Evolutionary conservation across 30 jellyfish, hydroid and myxozoan genomes (phyloP).

Genomic region (Morbakka virulenta): DNA sequence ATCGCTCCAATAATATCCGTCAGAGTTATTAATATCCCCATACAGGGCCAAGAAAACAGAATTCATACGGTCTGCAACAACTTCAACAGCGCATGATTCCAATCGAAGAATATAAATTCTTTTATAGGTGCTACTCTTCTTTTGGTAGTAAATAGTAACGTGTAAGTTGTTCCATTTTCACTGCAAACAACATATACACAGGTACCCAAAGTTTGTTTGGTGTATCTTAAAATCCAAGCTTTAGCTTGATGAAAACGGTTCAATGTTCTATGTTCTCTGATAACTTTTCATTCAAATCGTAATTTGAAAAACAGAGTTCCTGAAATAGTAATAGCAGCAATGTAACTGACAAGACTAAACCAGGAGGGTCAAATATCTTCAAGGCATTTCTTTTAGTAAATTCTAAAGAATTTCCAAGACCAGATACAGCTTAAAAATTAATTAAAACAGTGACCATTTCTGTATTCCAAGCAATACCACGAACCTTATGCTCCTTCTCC

Average conservation of each 20-base stretch:
- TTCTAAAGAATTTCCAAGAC: neutral
- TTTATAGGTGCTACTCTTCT: neutral
- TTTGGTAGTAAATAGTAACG: neutral
- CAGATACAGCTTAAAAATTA: neutral
- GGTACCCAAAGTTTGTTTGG: slow-evolving; percentile 9
- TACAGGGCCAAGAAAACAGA: neutral
- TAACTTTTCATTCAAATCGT: neutral
- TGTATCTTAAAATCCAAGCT: slow-evolving; percentile 21
- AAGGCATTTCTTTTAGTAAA: slow-evolving; percentile 16
- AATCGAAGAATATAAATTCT: neutral
- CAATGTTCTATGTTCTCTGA: neutral
- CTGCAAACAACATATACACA: slow-evolving; percentile 6
- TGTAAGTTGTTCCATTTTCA: neutral
- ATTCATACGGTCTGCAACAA: neutral
- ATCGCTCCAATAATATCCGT: neutral
- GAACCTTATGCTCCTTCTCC: slow-evolving; percentile 10
- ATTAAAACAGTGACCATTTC: neutral
- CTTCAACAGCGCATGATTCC: slow-evolving; percentile 10
- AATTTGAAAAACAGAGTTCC: neutral
- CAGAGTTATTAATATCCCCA: neutral
- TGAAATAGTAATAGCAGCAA: neutral
- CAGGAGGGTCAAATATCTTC: slow-evolving; percentile 19
- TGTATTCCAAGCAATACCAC: slow-evolving; percentile 1
- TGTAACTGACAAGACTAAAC: neutral
- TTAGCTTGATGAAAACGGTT: neutral